phyloP scores from a whole-genome alignment of 2,113 vertebrate species.

The Notiomystis cincta region DNA sequence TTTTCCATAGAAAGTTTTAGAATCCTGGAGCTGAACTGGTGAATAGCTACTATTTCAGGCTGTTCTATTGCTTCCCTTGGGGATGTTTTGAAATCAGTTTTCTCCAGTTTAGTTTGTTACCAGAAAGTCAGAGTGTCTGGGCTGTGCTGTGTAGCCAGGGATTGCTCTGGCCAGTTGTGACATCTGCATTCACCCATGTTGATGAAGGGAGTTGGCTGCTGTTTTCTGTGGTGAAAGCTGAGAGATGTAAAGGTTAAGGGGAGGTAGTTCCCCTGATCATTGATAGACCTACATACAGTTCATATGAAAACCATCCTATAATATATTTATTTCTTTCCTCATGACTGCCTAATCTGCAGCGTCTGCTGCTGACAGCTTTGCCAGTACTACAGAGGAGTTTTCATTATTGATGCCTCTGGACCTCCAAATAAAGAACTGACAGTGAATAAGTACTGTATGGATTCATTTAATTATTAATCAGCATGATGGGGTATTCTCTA shows the following conservation, averaged over 20 bases:
- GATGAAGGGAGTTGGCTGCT: background rate
- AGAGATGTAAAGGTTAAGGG: background rate
- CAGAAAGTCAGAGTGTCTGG: background rate
- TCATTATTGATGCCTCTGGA: conserved; percentile 35
- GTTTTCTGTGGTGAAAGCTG: background rate
- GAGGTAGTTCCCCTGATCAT: background rate
- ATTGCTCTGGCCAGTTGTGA: background rate
- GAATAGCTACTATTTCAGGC: background rate
- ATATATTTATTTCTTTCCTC: background rate
- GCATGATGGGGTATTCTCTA: background rate
- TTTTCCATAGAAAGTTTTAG: background rate
- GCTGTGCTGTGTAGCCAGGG: background rate
- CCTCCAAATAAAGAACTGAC: background rate
- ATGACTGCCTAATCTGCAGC: background rate
- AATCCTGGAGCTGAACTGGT: background rate
- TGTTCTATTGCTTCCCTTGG: background rate
- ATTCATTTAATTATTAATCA: conserved; percentile 54
- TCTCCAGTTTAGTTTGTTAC: background rate
- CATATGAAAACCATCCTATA: background rate
- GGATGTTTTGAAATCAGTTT: background rate
- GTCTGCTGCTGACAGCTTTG: background rate
- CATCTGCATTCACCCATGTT: background rate
- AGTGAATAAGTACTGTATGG: conserved; percentile 45
- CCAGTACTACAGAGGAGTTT: background rate
- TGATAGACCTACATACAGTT: background rate